Percentiles rank a stretch among this genome's conserved stretches.
These are phyloP conservation scores for Paguma larvata DNA, from an alignment of 2,797 vertebrate genomes.

Conservation along the genomic window DNA sequence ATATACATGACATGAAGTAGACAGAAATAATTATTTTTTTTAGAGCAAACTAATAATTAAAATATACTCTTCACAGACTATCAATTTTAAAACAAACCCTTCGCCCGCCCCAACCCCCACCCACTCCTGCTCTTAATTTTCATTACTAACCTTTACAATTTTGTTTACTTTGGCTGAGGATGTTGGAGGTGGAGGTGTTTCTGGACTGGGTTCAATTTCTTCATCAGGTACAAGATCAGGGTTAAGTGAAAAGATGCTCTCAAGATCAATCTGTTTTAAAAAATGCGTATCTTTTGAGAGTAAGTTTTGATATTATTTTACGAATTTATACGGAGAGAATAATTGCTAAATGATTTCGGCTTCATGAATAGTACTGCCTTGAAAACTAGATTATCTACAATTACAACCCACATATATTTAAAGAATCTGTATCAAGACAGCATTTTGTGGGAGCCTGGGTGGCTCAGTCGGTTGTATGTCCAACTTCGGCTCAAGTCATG, in stretches of 20 bases:
- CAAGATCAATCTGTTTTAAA: conserved; percentile 94
- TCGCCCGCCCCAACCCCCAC: not conserved
- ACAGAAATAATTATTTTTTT: not conserved
- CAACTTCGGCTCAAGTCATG: no score
- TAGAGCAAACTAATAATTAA: conserved; percentile 6
- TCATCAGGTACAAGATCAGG: conserved; percentile 95
- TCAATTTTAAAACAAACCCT: not conserved
- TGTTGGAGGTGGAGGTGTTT: conserved; percentile 92
- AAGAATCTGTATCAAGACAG: not conserved
- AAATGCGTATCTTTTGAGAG: conserved; percentile 38
- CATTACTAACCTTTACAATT: conserved; percentile 94
- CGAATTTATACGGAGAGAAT: conserved; percentile 42
- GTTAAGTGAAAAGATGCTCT: conserved; percentile 97
- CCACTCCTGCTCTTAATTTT: not conserved
- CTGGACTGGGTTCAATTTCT: conserved; percentile 94
- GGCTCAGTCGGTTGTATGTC: no score
- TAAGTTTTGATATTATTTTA: conserved; percentile 48
- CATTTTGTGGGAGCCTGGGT: not conserved
- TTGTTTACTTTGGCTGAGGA: conserved; percentile 94
- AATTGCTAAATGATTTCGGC: conserved; percentile 12
- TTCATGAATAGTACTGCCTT: not conserved
- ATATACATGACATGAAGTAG: not conserved
- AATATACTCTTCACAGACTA: not conserved
- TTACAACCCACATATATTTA: conserved; percentile 6
- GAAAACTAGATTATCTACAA: conserved; percentile 42